Evolutionary conservation across 2,888 invertebrate species (phyloP), one percentile per base, ranked within the genome.

Genomic region (Andrena camellia): DNA sequence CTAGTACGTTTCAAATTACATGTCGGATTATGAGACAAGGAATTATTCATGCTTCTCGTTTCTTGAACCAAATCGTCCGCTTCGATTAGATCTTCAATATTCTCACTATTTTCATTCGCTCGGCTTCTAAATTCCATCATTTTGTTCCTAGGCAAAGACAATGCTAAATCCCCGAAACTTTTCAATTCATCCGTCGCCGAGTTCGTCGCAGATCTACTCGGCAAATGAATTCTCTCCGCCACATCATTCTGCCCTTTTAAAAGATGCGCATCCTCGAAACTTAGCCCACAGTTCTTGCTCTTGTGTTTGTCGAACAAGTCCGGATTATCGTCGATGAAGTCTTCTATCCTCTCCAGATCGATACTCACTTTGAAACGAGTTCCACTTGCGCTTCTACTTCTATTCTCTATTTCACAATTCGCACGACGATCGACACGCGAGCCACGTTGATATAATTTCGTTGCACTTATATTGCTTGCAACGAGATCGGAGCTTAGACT

Each of bases 291-390:
- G n/a, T 20, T 7, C 1, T 63, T 6, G 8, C 17, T 17, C 31
- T 50, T 31, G 5, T 13, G 7, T 57, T 85, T 87, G 26, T 74
- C 63, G 79, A 91, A 86, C 48, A 90, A 82, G 71, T 89, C 77
- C 3, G 91, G 86, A 50, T 90, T 91, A 20, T 78, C 74, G 42
- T 84, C 85, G 0, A 93, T 78, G 2, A 92, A 79, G 13, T 82
- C 76, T 54, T 82, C 86, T 73, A 93, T 91, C 81, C 89, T 92
- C 17, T 85, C 81, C 42, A 94, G 83, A 85, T 93, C 93, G 69
- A 93, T 92, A 68, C 92, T 93, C 52, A 94, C 91, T 89, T 89
- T 90, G 59, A 91, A 81, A 42, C 85, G 54, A 13, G 59, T 60
- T 5, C 69, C 35, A 23, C 13, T 50, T 2, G 17, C 48, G 33